phyloP scores from a whole-genome alignment of 2,888 invertebrate species.

The Bembecia ichneumoniformis region DNA sequence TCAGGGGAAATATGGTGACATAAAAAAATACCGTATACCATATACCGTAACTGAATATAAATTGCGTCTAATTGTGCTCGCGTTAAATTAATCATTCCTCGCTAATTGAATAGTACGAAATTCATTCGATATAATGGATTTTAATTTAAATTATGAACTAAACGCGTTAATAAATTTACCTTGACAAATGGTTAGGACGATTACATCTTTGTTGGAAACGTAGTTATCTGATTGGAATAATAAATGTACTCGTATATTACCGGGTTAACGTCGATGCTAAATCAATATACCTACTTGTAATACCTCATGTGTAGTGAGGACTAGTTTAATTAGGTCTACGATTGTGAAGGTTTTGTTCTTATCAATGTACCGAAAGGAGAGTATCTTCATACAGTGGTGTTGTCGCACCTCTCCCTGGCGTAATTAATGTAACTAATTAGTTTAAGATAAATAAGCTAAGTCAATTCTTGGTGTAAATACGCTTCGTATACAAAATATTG shows the following conservation, averaged over 20 bases:
- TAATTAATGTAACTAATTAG: background rate
- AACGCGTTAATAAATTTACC: background rate
- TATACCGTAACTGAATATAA: background rate
- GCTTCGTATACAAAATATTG: background rate
- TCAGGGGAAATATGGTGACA: slow-evolving; percentile 22
- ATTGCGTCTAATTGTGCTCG: background rate
- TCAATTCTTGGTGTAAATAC: background rate
- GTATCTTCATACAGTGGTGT: background rate
- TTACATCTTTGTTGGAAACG: background rate
- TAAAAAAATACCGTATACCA: background rate
- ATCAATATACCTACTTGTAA: slow-evolving; percentile 24
- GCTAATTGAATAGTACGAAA: background rate
- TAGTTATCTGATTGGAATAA: slow-evolving; percentile 16
- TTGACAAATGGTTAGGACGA: background rate
- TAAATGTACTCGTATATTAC: slow-evolving; percentile 23
- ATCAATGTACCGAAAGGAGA: slow-evolving; percentile 25
- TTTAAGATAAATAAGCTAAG: background rate
- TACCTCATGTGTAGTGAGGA: slow-evolving; percentile 29
- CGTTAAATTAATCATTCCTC: background rate
- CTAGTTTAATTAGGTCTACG: slow-evolving; percentile 20
- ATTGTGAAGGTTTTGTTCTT: slow-evolving; percentile 35
- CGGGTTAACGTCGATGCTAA: slow-evolving; percentile 33
- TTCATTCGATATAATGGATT: background rate
- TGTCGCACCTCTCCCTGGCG: background rate
- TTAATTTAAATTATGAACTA: background rate